Evolutionary conservation across 37 sponge, comb jelly and placozoan genomes (phyloP), one percentile per base, ranked within the genome.

Genomic region (Geodia barretti): DNA sequence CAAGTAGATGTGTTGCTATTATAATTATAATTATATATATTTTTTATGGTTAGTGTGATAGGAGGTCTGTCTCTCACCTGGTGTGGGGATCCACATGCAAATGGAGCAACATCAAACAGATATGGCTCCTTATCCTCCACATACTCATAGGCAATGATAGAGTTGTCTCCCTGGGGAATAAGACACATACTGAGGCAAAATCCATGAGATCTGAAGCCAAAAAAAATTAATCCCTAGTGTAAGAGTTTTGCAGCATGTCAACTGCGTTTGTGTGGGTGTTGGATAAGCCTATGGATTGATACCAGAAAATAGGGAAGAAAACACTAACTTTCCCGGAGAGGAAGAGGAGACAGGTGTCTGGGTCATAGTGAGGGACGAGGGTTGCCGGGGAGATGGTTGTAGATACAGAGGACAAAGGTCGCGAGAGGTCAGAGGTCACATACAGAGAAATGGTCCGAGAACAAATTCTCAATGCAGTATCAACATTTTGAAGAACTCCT

Each of bases 291-390:
- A 66, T 66, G 30, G n/a, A 11, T 25, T 66, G 24, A 11, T 66
- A 25, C 30, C 8, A 9, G 11, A 28, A 17, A 4, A 17, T 8
- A 70, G 32, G 39, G 39, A 4, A 30, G 24, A 37, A 70, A 70
- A 17, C 39, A 14, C 41, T 25, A 5, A 84, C 90, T 84, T 92
- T 92, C 26, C 88, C 91, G 54, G 88, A 41, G 32, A 96, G 79
- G 59, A 85, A 92, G 36, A 96, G 66, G 0, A 96, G 41, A 28
- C 80, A 78, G 0, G 88, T 90, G 74, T 96, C 93, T 9, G 84
- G 79, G 75, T 96, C 97, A 81, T 79, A 96, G 76, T 87, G 79
- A 0, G 91, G 91, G 9, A 90, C 33, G 4, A 96, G 88, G 31
- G 70, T 84, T n/a, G 93, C 84, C 4, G 97, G 97, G 0, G 94